Conservation (phyloP, 2,888 invertebrate species). For the Venusia cambrica region DNA sequence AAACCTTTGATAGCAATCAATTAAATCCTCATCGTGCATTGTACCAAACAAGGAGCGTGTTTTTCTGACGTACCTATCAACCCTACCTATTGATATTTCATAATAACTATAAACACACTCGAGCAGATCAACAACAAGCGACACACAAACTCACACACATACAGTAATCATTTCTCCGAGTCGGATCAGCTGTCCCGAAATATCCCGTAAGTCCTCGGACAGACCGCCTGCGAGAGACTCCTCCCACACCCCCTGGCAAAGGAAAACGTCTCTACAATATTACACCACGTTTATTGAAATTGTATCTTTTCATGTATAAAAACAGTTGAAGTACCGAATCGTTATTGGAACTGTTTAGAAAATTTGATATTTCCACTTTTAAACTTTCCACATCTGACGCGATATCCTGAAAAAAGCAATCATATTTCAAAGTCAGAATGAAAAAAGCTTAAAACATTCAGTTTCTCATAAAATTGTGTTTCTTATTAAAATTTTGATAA, state of each 20-base stretch:
- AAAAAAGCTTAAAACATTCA: not conserved
- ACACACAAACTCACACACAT: slow-evolving; percentile 21
- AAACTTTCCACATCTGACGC: slow-evolving; percentile 61
- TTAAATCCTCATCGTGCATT: not conserved
- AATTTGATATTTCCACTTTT: slow-evolving; percentile 64
- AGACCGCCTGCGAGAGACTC: slow-evolving; percentile 41
- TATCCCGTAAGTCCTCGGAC: slow-evolving; percentile 53
- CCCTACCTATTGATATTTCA: no score
- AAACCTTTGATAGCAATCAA: no score
- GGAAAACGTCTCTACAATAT: slow-evolving; percentile 5
- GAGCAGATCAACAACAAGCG: not conserved
- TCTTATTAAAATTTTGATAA: no score
- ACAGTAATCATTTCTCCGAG: slow-evolving; percentile 55
- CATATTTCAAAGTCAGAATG: not conserved
- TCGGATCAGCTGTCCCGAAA: slow-evolving; percentile 50
- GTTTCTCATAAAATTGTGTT: not conserved
- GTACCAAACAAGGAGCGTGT: no score
- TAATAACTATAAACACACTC: no score
- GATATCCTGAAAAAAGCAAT: slow-evolving; percentile 49
- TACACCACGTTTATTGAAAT: not conserved
- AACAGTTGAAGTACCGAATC: slow-evolving; percentile 61
- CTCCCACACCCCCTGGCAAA: slow-evolving; percentile 62
- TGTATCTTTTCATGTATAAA: not conserved
- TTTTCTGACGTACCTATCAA: no score
- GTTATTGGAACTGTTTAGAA: slow-evolving; percentile 62